Conservation (phyloP, 2,797 vertebrate genomes). For the Coreius guichenoti region DNA sequence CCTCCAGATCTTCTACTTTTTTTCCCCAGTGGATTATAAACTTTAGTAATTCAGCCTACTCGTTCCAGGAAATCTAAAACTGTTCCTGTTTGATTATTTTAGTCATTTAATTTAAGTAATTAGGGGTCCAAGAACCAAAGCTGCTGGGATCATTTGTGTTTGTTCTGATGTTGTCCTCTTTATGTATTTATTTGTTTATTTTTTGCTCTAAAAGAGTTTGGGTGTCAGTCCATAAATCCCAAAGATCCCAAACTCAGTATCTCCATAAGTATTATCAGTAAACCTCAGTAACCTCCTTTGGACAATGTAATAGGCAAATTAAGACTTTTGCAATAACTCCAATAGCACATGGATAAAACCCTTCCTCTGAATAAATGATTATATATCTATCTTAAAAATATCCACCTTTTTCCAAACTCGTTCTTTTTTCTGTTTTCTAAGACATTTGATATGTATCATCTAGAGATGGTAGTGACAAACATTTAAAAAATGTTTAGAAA, state of each 20-base stretch:
- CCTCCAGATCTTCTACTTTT: not conserved
- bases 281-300: not conserved
- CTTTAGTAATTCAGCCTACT: not conserved
- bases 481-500: not conserved
- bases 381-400: not conserved
- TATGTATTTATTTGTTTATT: not conserved
- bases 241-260: not conserved
- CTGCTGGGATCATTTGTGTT: not conserved
- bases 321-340: not conserved
- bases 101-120: constrained; percentile 8
- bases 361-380: not conserved
- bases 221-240: not conserved
- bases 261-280: too few relatives aligned
- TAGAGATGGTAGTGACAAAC: not conserved
- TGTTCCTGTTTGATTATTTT: not conserved
- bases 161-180: not conserved
- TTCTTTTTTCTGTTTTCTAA: not conserved
- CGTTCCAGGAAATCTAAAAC: not conserved
- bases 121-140: not conserved
- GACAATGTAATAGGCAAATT: not conserved
- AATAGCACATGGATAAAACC: not conserved
- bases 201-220: not conserved
- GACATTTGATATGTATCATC: not conserved
- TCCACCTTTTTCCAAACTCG: not conserved
- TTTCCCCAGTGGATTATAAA: not conserved